Conservation (phyloP, 1,140 invertebrate genomes). For the Artemia franciscana region DNA sequence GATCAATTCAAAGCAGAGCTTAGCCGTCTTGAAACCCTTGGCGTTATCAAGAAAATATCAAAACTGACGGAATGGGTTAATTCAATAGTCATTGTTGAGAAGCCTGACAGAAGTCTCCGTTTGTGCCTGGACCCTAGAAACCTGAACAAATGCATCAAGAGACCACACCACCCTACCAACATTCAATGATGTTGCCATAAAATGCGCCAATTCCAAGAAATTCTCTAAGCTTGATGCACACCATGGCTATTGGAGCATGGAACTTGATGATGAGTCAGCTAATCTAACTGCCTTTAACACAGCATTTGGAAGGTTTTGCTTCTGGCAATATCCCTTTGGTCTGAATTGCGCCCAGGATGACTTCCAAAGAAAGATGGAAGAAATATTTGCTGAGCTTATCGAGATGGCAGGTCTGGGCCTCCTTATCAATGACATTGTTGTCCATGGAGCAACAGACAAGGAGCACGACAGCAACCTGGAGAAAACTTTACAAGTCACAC, state of each 20-base stretch:
- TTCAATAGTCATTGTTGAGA: conserved; percentile 21
- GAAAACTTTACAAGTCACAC: neutral
- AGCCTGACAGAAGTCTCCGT: conserved; percentile 17
- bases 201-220: neutral
- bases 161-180: conserved; percentile 15
- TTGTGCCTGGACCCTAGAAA: conserved; percentile 20
- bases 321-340: conserved; percentile 21
- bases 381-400: neutral
- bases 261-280: conserved; percentile 17
- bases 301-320: conserved; percentile 20
- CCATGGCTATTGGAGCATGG: conserved; percentile 23
- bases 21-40: conserved; percentile 1
- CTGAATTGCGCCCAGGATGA: conserved; percentile 14
- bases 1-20: neutral
- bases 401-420: neutral
- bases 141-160: conserved; percentile 15
- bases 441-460: neutral
- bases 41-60: conserved; percentile 17
- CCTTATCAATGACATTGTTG: neutral
- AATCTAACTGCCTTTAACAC: conserved; percentile 23
- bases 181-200: conserved; percentile 11
- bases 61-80: conserved; percentile 20
- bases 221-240: conserved; percentile 20
- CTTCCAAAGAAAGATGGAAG: neutral
- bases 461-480: neutral